Evolutionary conservation across 2,113 vertebrate species (phyloP).

Genomic region (Thomomys bottae): DNA sequence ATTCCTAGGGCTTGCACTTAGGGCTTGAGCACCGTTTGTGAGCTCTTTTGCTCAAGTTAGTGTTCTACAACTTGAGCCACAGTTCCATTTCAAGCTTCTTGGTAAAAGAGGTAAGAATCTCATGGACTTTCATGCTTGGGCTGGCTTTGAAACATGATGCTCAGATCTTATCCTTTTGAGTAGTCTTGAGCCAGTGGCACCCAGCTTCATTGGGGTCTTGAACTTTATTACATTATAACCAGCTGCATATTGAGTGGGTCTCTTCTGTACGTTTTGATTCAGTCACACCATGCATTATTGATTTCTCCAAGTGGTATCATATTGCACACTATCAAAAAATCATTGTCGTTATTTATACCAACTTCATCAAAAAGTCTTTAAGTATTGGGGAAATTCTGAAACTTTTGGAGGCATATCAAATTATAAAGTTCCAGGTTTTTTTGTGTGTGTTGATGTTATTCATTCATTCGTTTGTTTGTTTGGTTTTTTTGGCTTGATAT

Average conservation of each 20-base stretch:
- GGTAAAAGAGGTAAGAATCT: too few relatives aligned
- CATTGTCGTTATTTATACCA: not conserved
- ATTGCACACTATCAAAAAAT: constrained; percentile 21
- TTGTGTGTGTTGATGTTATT: too few relatives aligned
- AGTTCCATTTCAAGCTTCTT: too few relatives aligned
- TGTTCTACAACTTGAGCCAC: too few relatives aligned
- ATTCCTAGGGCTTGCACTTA: too few relatives aligned
- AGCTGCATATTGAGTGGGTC: not conserved
- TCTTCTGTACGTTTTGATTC: not conserved
- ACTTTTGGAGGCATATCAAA: not conserved
- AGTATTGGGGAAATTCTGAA: constrained; percentile 1
- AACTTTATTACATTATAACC: constrained; percentile 7
- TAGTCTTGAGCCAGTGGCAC: too few relatives aligned
- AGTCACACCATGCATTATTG: not conserved
- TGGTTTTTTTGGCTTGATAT: constrained; percentile 51
- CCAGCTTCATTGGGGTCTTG: not conserved
- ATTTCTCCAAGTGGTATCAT: constrained; percentile 16
- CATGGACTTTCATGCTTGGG: too few relatives aligned
- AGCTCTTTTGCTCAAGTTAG: too few relatives aligned
- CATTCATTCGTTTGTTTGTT: constrained; percentile 17
- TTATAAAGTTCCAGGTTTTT: not conserved
- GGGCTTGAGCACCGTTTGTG: too few relatives aligned
- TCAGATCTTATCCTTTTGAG: too few relatives aligned
- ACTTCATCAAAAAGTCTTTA: not conserved
- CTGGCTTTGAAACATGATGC: too few relatives aligned